These are phyloP conservation scores for Trichopria drosophilae DNA, from an alignment of 2,888 invertebrate genomes.

Conservation along the genomic window DNA sequence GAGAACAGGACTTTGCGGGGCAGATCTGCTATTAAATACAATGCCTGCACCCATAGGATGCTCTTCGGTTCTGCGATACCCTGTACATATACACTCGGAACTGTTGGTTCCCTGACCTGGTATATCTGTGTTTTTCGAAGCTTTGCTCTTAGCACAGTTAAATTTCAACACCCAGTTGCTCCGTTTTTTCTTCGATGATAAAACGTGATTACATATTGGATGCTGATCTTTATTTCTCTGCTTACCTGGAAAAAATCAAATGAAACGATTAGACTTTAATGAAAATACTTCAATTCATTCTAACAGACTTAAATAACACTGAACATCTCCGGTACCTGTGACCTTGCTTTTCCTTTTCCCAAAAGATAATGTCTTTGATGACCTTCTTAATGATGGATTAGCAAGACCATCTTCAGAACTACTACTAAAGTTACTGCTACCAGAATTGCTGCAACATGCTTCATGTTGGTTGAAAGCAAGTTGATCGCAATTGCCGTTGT, in stretches of 20 bases:
- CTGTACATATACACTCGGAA: conserved; percentile 68
- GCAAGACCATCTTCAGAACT: conserved; percentile 54
- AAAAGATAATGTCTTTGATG: conserved; percentile 55
- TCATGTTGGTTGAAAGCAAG: conserved; percentile 39
- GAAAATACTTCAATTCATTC: background rate
- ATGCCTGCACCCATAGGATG: conserved; percentile 58
- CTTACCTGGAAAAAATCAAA: conserved; percentile 42
- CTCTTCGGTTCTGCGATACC: conserved; percentile 65
- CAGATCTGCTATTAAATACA: conserved; percentile 53
- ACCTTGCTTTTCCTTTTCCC: conserved; percentile 52
- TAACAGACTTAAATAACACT: background rate
- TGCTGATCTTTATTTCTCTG: conserved; percentile 53
- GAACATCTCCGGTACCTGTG: no score
- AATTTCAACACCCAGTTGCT: conserved; percentile 56
- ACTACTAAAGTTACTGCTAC: conserved; percentile 52
- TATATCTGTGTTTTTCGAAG: conserved; percentile 54
- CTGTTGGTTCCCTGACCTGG: conserved; percentile 55
- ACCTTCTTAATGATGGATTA: conserved; percentile 52
- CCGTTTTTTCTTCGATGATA: conserved; percentile 55
- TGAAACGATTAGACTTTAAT: background rate
- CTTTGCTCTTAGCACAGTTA: conserved; percentile 56
- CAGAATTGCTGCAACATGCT: conserved; percentile 47
- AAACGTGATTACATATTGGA: conserved; percentile 52
- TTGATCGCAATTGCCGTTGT: conserved; percentile 50
- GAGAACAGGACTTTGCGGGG: conserved; percentile 54